Conservation (phyloP, 2,888 invertebrate genomes). For the Diplazon laetatorius region DNA sequence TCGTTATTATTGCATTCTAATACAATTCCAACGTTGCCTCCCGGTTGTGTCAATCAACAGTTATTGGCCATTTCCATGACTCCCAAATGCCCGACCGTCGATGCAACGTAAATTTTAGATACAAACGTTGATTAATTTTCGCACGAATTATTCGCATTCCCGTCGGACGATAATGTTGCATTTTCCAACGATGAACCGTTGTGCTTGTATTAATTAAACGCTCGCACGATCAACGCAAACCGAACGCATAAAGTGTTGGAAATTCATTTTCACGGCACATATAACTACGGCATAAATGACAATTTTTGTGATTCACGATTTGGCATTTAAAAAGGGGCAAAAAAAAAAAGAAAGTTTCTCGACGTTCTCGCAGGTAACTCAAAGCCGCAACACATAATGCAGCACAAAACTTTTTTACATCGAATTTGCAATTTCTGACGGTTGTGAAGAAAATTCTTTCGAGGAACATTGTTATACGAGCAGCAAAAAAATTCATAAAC, state of each 20-base stretch:
- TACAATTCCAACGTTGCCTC: not conserved
- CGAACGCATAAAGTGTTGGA: not conserved
- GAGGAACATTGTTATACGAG: conserved; percentile 8
- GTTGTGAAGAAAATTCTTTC: not conserved
- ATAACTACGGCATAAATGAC: not conserved
- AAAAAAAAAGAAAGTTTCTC: too few relatives aligned
- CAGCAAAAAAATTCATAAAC: conserved; percentile 6
- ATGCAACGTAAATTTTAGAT: not conserved
- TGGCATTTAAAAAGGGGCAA: not conserved
- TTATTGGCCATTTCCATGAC: not conserved
- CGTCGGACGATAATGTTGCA: not conserved
- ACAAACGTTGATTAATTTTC: not conserved
- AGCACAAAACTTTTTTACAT: conserved; percentile 5
- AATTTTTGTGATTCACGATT: conserved; percentile 4
- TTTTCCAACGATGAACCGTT: not conserved
- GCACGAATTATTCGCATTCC: not conserved
- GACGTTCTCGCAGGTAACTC: not conserved
- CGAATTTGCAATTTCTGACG: not conserved
- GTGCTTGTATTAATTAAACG: not conserved
- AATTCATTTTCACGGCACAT: conserved; percentile 9
- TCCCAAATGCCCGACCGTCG: not conserved
- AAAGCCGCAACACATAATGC: not conserved
- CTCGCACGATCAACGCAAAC: not conserved
- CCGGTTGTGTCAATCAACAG: not conserved
- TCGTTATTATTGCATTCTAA: too few relatives aligned